phyloP scores from a whole-genome alignment of 2,113 vertebrate genomes.

The Erinaceus europaeus region DNA sequence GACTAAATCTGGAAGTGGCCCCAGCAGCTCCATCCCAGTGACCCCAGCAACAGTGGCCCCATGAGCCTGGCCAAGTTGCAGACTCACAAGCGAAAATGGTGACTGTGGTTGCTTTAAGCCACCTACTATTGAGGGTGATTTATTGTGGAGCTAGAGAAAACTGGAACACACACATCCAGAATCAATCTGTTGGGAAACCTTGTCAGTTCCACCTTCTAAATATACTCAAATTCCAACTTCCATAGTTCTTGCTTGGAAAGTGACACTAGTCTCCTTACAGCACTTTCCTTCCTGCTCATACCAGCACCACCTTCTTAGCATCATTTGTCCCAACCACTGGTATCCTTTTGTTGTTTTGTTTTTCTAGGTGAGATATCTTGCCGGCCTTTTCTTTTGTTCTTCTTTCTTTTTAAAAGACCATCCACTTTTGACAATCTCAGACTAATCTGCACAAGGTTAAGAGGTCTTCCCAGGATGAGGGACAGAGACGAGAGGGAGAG shows the following conservation, averaged over 20 bases:
- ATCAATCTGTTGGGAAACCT: conserved; percentile 1
- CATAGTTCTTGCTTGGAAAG: neutral
- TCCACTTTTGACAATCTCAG: no score
- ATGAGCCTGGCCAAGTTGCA: neutral
- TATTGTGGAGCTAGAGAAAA: neutral
- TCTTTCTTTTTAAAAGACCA: neutral
- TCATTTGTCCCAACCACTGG: neutral
- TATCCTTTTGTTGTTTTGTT: no score
- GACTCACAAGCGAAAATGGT: neutral
- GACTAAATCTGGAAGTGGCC: neutral
- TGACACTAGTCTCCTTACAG: neutral
- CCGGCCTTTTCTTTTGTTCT: no score
- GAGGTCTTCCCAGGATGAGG: no score
- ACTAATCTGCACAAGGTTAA: no score
- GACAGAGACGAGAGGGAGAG: no score
- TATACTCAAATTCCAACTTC: neutral
- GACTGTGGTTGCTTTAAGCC: neutral
- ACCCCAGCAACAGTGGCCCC: neutral
- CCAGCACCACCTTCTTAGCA: neutral
- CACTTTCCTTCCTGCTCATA: neutral
- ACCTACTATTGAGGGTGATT: neutral
- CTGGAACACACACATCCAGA: neutral
- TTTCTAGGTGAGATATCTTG: no score
- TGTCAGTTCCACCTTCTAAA: conserved; percentile 4
- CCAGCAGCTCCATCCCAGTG: rapidly evolving